A percentile compares a stretch with the other conserved stretches of the same genome.
These are phyloP conservation scores for Acipenser ruthenus DNA, from an alignment of 2,797 vertebrate species.

Conservation along the genomic window DNA sequence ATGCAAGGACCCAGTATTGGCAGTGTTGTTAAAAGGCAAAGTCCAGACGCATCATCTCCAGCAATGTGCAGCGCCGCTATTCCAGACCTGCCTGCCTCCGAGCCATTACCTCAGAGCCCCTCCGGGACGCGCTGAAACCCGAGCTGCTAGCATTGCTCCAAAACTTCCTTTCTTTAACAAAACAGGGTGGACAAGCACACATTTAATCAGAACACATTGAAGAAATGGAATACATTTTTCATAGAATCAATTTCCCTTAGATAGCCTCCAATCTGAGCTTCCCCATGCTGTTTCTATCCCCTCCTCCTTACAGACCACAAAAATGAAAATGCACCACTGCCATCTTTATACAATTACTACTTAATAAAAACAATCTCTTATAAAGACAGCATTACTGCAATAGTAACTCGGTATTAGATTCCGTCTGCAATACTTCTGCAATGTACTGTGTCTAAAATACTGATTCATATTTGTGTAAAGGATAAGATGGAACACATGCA, in stretches of 20 bases:
- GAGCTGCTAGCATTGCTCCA: not conserved
- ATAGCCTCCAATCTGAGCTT: not conserved
- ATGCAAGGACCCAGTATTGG: not conserved
- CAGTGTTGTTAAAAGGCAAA: not conserved
- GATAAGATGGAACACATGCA: too few relatives aligned
- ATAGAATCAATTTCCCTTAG: not conserved
- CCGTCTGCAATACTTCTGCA: too few relatives aligned
- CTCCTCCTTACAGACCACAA: not conserved
- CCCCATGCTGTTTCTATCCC: not conserved
- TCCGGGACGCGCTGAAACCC: too few relatives aligned
- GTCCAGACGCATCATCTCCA: too few relatives aligned
- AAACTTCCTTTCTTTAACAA: conserved; percentile 1
- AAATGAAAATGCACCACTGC: not conserved
- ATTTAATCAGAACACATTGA: conserved; percentile 1
- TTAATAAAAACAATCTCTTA: too few relatives aligned
- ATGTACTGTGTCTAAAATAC: too few relatives aligned
- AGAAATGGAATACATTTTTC: too few relatives aligned
- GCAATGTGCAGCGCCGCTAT: too few relatives aligned
- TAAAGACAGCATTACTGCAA: too few relatives aligned
- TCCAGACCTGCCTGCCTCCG: not conserved
- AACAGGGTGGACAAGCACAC: not conserved
- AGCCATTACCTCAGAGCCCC: not conserved
- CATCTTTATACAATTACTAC: not conserved
- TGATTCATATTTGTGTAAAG: too few relatives aligned
- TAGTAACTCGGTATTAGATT: too few relatives aligned